Conservation (phyloP, 2,888 invertebrate species). For the Noctua comes region DNA sequence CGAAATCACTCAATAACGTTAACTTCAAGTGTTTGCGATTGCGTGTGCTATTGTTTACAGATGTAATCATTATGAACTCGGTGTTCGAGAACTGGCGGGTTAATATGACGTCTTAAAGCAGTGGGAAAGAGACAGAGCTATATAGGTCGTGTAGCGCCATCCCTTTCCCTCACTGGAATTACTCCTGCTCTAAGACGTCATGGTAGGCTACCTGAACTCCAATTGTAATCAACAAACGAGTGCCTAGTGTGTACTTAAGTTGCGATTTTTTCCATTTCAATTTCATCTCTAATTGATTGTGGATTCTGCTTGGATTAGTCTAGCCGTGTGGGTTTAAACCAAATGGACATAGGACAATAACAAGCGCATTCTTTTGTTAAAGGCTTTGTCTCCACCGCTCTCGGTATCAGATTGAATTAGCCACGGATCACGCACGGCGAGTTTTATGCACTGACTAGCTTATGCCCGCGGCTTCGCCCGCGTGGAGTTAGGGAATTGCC, state of each 20-base stretch:
- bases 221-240: conserved; percentile 56
- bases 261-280: conserved; percentile 9
- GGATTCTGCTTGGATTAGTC: not conserved
- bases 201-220: no score
- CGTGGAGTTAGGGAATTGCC: no score
- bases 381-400: no score
- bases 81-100: conserved; percentile 50
- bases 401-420: no score
- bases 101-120: no score
- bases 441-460: no score
- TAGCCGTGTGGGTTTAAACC: not conserved
- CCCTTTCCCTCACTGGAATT: no score
- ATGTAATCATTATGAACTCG: conserved; percentile 59
- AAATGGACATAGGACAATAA: not conserved
- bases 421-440: no score
- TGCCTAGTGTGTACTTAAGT: conserved; percentile 18
- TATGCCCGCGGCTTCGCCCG: no score
- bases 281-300: conserved; percentile 5
- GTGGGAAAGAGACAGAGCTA: no score
- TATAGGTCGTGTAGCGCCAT: no score
- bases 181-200: no score
- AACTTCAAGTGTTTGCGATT: conserved; percentile 60
- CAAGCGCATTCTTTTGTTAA: not conserved
- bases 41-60: conserved; percentile 59
- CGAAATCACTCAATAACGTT: conserved; percentile 56